These are phyloP conservation scores for Sycophaga agraensis DNA, from an alignment of 1,140 invertebrate species.

Conservation along the genomic window DNA sequence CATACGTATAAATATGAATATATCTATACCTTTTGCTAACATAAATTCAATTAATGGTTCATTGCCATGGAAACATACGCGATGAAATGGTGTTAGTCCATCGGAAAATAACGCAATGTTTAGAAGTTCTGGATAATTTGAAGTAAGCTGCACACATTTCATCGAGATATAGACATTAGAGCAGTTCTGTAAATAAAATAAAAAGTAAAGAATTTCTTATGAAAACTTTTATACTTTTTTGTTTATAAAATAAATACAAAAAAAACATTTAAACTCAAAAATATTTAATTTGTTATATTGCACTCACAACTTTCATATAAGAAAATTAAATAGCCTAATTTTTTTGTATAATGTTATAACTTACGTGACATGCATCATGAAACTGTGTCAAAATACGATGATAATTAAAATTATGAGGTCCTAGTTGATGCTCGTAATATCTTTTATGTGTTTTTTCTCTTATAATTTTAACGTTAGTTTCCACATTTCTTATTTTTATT, in stretches of 20 bases:
- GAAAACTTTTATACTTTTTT: too few relatives aligned
- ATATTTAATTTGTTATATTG: too few relatives aligned
- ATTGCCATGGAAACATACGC: constrained; percentile 35
- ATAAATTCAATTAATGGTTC: constrained; percentile 34
- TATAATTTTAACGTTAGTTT: too few relatives aligned
- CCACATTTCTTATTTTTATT: too few relatives aligned
- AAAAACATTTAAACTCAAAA: too few relatives aligned
- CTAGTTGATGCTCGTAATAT: not conserved
- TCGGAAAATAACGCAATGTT: constrained; percentile 28
- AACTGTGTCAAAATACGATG: constrained; percentile 13
- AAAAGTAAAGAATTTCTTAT: too few relatives aligned
- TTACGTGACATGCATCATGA: constrained; percentile 10
- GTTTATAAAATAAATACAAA: too few relatives aligned
- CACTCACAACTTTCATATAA: too few relatives aligned
- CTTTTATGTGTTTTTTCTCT: not conserved
- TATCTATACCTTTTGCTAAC: constrained; percentile 34
- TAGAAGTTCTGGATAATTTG: constrained; percentile 35
- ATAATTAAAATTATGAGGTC: not conserved
- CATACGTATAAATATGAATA: not conserved
- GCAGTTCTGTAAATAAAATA: constrained; percentile 33
- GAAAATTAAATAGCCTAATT: too few relatives aligned
- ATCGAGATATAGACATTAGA: constrained; percentile 30
- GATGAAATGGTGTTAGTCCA: constrained; percentile 40
- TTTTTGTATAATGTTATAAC: not conserved
- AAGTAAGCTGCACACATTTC: constrained; percentile 33